Base-by-base conservation (phyloP, 2,888 invertebrate genomes). In the Cerceris ruficornis region DNA sequence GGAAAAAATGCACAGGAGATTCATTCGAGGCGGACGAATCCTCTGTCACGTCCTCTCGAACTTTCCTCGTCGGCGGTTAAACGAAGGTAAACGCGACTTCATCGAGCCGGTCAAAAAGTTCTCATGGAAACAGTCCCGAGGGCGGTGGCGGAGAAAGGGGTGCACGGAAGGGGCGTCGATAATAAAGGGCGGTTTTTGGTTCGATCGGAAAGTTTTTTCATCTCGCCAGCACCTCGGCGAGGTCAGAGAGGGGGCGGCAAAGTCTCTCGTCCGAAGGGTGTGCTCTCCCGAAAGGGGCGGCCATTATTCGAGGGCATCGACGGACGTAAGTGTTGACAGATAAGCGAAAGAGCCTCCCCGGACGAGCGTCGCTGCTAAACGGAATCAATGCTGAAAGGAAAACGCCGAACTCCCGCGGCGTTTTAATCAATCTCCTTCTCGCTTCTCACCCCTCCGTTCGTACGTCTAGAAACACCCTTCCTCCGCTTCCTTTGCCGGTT, bases 381-480 rank as follows among this genome's bases (percentile, higher is more conserved):
- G 80, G 77, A 85, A 83, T 83, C 83, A 83, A 83, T 70, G 81
- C 72, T 77, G 83, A 88, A 88, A 87, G 77, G 87, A 84, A 86
- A 86, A 82, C 76, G 84, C 80, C 80, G 77, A 84, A 82, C 79
- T 84, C 80, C 71, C 68, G 67, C 80, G 80, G 80, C 80, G 84
- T 86, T 85, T 87, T 84, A 87, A 87, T 87, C 87, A 84, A 88
- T 87, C 88, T 87, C 80, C 69, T 76, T 78, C 82, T 79, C 77
- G 65, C 72, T 55, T 28, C 28, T 60, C 43, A 7, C 39, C 54
- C 57, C 62, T 13, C 17, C 17, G 46, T 41, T 50, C 52, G 11
- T 42, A 39, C 42, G 15, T 43, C 28, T 46, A 49, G 46, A 9
- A 28, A 6, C 41, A 13, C 8, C 62, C 43, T 46, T n/a, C 11